Conservation (phyloP, 2,888 invertebrate species). For the Pollenia amentaria region DNA sequence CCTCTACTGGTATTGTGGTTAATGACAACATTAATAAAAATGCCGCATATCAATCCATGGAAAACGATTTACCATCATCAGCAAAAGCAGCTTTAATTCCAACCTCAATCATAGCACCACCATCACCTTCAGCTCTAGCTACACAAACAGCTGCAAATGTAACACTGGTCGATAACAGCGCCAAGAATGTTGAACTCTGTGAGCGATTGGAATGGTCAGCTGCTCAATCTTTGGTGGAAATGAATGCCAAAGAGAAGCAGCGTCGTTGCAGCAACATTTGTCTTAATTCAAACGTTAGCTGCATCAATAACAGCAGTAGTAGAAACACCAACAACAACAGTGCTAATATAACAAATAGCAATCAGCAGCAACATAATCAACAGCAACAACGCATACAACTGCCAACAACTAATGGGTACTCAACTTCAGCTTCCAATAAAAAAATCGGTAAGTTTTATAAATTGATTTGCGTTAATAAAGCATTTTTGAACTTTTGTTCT, state of each 20-base stretch:
- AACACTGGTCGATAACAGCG: constrained; percentile 65
- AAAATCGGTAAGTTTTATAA: constrained; percentile 60
- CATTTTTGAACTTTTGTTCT: too few relatives aligned
- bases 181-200: constrained; percentile 78
- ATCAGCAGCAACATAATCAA: constrained; percentile 39
- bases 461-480: not conserved
- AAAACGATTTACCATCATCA: constrained; percentile 61
- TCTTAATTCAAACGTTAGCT: constrained; percentile 10
- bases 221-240: constrained; percentile 83
- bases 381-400: constrained; percentile 46
- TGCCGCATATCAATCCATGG: constrained; percentile 76
- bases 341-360: constrained; percentile 8
- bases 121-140: constrained; percentile 10
- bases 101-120: constrained; percentile 11
- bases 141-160: constrained; percentile 48
- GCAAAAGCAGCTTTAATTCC: constrained; percentile 47
- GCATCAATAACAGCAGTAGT: constrained; percentile 28
- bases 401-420: constrained; percentile 43
- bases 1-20: constrained; percentile 64
- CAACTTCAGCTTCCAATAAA: constrained; percentile 51
- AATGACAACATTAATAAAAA: constrained; percentile 74
- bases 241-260: constrained; percentile 83
- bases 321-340: constrained; percentile 51
- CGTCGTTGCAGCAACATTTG: constrained; percentile 73
- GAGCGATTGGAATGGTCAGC: constrained; percentile 84